phyloP scores from a whole-genome alignment of 2,113 vertebrate species.

The Struthidea cinerea region DNA sequence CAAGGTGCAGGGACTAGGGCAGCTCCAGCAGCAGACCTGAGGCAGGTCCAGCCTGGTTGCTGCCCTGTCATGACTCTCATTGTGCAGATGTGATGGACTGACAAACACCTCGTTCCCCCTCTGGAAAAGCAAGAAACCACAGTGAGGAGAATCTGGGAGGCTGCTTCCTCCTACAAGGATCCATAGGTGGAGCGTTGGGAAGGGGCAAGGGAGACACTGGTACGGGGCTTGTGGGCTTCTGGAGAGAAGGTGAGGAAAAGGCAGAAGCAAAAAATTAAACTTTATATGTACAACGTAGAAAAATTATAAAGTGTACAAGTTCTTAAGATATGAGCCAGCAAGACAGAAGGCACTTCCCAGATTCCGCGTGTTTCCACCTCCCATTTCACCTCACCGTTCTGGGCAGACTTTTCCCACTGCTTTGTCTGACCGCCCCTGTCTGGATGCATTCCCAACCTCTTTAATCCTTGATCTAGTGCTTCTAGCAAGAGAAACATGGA shows the following conservation, averaged over 20 bases:
- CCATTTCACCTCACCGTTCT: neutral
- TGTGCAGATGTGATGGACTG: neutral
- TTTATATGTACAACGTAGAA: neutral
- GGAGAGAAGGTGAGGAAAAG: neutral
- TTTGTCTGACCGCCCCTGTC: neutral
- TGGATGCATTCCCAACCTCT: rapidly evolving
- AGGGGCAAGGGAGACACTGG: rapidly evolving
- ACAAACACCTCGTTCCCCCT: neutral
- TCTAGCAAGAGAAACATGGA: neutral
- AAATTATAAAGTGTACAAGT: neutral
- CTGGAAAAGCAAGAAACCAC: neutral
- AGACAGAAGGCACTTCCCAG: neutral
- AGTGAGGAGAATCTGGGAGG: neutral
- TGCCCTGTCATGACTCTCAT: rapidly evolving
- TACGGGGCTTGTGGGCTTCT: neutral
- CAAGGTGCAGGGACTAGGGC: neutral
- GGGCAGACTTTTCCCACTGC: neutral
- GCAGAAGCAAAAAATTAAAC: neutral
- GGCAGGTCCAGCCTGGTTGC: neutral
- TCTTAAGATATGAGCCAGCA: neutral
- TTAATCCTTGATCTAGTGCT: neutral
- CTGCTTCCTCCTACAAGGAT: neutral
- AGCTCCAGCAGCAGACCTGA: neutral
- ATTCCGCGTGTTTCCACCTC: neutral
- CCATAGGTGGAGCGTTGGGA: rapidly evolving